Evolutionary conservation across 2,888 invertebrate species (phyloP).

Genomic region (Seladonia tumulorum): DNA sequence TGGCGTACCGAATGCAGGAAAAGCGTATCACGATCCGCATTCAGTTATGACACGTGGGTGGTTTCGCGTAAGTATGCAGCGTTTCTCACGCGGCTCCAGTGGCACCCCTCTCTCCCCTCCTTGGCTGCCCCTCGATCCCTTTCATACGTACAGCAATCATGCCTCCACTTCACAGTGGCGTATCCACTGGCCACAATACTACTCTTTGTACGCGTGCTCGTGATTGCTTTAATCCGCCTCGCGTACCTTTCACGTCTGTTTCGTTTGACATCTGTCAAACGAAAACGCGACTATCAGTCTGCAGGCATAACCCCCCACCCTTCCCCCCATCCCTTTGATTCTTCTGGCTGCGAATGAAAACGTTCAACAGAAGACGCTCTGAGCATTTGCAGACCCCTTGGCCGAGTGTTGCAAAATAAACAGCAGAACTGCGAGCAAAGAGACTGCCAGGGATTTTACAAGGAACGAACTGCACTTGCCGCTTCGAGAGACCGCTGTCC

Average conservation of each 20-base stretch:
- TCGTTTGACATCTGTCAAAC: constrained; percentile 23
- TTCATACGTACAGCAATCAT: constrained; percentile 60
- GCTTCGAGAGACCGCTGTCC: not conserved
- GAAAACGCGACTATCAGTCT: constrained; percentile 7
- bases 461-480: not conserved
- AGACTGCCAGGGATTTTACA: not conserved
- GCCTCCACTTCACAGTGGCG: constrained; percentile 61
- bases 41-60: constrained; percentile 76
- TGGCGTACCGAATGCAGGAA: constrained; percentile 30
- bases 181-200: constrained; percentile 47
- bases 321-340: not conserved
- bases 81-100: constrained; percentile 74
- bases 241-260: constrained; percentile 28
- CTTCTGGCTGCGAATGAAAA: not conserved
- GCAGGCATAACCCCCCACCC: not conserved
- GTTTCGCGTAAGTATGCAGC: constrained; percentile 62
- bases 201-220: constrained; percentile 33
- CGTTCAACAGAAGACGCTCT: not conserved
- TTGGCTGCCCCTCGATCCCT: constrained; percentile 15
- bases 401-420: not conserved
- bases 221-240: constrained; percentile 46
- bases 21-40: constrained; percentile 61
- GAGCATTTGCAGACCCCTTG: not conserved
- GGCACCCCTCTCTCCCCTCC: constrained; percentile 48
- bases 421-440: not conserved